Base-by-base conservation (phyloP, 92 coral and sea anemone genomes). In the Actinostola sp. region DNA sequence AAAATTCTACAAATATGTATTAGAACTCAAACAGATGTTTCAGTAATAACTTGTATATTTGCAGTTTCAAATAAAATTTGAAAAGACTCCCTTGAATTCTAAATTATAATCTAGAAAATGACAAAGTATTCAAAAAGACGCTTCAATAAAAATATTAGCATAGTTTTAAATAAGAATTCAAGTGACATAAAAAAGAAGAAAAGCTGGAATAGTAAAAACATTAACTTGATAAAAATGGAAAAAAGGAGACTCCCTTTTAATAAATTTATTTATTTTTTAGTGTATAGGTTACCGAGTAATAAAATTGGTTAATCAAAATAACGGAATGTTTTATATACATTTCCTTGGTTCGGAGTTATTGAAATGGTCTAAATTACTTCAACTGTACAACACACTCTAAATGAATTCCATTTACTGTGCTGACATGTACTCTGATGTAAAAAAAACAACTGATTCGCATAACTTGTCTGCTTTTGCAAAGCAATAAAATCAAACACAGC, bases 221-320 rank as follows among this genome's bases (percentile, higher is more conserved):
- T 53, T 4, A 9, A 25, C 59, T 10, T 13, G 28, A 53, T 53
- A 53, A n/a, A n/a, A n/a, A n/a, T n/a, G n/a, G 55, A 21, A 49
- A 49, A 53, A 53, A 53, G 59, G 59, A 53, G 6, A 53, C 59
- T 53, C 59, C 59, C 59, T 53, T 19, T 53, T 15, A 41, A 8
- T 15, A 49, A 6, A 49, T n/a, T n/a, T n/a, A n/a, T n/a, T n/a
- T n/a, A n/a, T n/a, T n/a, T n/a, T n/a, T n/a, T n/a, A n/a, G n/a
- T n/a, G n/a, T n/a, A n/a, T n/a, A n/a, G n/a, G n/a, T n/a, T n/a
- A n/a, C n/a, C n/a, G n/a, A n/a, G n/a, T n/a, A n/a, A n/a, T n/a
- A n/a, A n/a, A n/a, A n/a, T n/a, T n/a, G n/a, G n/a, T n/a, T n/a
- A n/a, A n/a, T n/a, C n/a, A n/a, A 36, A 36, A 4, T 36, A 36